These are phyloP conservation scores for Linnaemya vulpina DNA, from an alignment of 2,888 invertebrate genomes.

Conservation along the genomic window DNA sequence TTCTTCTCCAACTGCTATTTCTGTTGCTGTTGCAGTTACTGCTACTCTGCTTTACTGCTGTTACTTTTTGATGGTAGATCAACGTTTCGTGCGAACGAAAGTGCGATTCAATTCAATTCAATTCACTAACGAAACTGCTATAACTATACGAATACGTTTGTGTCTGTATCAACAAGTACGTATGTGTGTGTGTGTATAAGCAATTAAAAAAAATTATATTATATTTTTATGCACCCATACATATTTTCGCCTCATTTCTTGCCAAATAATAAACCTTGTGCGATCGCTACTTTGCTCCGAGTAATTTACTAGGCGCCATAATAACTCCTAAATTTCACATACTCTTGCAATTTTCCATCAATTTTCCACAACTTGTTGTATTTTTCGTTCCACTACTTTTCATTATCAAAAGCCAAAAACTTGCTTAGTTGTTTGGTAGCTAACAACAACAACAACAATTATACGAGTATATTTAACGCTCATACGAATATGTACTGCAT, in stretches of 20 bases:
- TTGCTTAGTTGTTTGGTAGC: constrained; percentile 22
- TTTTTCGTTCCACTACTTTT: constrained; percentile 12
- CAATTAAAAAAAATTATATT: background rate
- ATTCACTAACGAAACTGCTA: constrained; percentile 37
- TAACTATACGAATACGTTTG: background rate
- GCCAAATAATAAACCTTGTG: constrained; percentile 41
- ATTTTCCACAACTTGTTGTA: constrained; percentile 46
- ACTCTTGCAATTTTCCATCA: constrained; percentile 27
- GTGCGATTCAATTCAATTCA: constrained; percentile 65
- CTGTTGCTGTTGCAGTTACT: constrained; percentile 20
- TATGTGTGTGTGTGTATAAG: background rate
- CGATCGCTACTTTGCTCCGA: constrained; percentile 1
- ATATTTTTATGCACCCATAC: constrained; percentile 16
- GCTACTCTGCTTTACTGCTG: constrained; percentile 40
- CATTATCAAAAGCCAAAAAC: constrained; percentile 43
- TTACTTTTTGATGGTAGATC: constrained; percentile 59
- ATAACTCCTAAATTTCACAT: constrained; percentile 40
- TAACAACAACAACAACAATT: constrained; percentile 34
- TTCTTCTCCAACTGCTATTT: constrained; percentile 17
- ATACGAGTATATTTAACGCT: constrained; percentile 15
- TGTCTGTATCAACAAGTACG: background rate
- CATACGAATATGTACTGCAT: constrained; percentile 15
- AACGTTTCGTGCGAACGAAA: constrained; percentile 63
- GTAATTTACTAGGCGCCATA: constrained; percentile 58
- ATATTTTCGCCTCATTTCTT: constrained; percentile 26